Evolutionary conservation across 2,888 invertebrate genomes (phyloP).

Genomic region (Aphidoletes aphidimyza): DNA sequence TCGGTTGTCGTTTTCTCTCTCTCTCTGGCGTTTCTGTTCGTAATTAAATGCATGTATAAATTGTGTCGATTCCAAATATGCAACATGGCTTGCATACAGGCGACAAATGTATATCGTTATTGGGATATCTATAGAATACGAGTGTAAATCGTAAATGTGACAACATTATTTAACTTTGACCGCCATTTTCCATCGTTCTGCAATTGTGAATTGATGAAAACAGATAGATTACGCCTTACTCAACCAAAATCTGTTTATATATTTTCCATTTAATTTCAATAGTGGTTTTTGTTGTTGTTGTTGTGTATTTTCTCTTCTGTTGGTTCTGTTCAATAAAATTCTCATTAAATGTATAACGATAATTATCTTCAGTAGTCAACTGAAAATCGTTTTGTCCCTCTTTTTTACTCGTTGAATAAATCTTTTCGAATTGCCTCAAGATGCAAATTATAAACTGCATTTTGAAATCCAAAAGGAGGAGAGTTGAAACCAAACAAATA

Average conservation of each 20-base stretch:
- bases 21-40: too few relatives aligned
- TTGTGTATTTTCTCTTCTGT: too few relatives aligned
- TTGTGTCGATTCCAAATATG: not conserved
- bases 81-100: not conserved
- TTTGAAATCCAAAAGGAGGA: not conserved
- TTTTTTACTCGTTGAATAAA: not conserved
- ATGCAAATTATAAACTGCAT: not conserved
- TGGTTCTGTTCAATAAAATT: not conserved
- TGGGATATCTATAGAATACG: not conserved
- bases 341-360: conserved; percentile 7
- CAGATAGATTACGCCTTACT: not conserved
- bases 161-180: conserved; percentile 42
- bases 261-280: not conserved
- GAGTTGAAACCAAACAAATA: not conserved
- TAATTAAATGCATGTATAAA: conserved; percentile 40
- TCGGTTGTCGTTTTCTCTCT: not conserved
- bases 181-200: not conserved
- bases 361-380: not conserved
- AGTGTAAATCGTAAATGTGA: conserved; percentile 9
- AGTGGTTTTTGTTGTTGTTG: not conserved
- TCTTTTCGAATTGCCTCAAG: not conserved
- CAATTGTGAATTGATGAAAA: not conserved
- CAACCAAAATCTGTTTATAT: too few relatives aligned
- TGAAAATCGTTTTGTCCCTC: not conserved
- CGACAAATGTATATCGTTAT: not conserved